Percentiles rank a stretch among this genome's conserved stretches.
Evolutionary conservation across 2,888 invertebrate genomes (phyloP).

Genomic region (Gastracanthus pulcherrimus): DNA sequence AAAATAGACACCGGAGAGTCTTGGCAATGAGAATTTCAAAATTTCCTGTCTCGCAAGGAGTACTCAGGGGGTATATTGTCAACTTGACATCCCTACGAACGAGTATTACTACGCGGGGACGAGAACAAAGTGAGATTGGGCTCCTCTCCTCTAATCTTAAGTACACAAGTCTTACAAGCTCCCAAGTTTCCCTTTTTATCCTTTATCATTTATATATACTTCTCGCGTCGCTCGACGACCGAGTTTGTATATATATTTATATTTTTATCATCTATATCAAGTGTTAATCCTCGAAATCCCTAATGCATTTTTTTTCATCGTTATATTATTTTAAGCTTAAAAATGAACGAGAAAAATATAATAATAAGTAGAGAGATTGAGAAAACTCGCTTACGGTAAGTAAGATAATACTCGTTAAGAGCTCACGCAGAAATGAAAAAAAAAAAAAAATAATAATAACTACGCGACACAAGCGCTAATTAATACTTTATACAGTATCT

Average conservation of each 20-base stretch:
- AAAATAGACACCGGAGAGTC: background rate
- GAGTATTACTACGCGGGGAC: constrained; percentile 59
- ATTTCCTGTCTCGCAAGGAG: constrained; percentile 6
- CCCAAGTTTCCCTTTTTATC: background rate
- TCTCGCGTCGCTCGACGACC: constrained; percentile 29
- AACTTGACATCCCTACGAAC: constrained; percentile 59
- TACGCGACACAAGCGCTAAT: constrained; percentile 25
- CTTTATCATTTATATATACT: background rate
- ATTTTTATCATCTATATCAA: constrained; percentile 30
- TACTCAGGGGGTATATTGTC: constrained; percentile 60
- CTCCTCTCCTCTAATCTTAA: constrained; percentile 45
- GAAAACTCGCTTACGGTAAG: constrained; percentile 34
- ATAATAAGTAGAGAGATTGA: constrained; percentile 23
- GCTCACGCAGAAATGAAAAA: constrained; percentile 26
- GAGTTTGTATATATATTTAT: constrained; percentile 33
- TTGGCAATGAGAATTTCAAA: background rate
- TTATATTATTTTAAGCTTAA: constrained; percentile 41
- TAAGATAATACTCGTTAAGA: constrained; percentile 54
- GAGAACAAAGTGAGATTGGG: constrained; percentile 27
- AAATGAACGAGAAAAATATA: background rate
- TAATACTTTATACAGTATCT: constrained; percentile 42
- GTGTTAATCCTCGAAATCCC: constrained; percentile 39
- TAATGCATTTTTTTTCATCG: constrained; percentile 40
- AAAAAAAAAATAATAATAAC: constrained; percentile 37
- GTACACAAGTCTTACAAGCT: constrained; percentile 57